phyloP scores from a whole-genome alignment of 2,113 vertebrate species.

The Notothenia coriiceps region DNA sequence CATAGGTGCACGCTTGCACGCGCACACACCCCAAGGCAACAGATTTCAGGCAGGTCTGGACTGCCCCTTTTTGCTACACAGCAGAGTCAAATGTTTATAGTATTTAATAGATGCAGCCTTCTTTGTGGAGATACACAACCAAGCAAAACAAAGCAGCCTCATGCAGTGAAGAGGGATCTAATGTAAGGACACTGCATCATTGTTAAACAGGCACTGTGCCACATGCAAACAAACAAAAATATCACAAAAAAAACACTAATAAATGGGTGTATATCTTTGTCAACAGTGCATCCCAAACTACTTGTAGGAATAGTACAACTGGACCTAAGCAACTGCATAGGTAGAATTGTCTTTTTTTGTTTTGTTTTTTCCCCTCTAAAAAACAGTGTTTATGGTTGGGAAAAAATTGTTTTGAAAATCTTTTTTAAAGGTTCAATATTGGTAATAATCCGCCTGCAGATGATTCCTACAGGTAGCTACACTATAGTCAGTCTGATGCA shows the following conservation, averaged over 20 bases:
- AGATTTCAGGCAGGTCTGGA: conserved; percentile 81
- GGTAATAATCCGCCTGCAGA: not conserved
- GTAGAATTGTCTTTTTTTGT: not conserved
- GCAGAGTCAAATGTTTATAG: conserved; percentile 63
- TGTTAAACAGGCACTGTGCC: conserved; percentile 3
- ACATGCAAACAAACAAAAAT: not conserved
- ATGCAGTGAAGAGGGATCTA: not conserved
- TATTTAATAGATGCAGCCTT: conserved; percentile 53
- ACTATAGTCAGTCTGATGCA: conserved; percentile 14
- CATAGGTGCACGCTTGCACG: conserved; percentile 57
- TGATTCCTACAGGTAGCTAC: conserved; percentile 43
- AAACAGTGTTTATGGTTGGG: not conserved
- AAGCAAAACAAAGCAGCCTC: conserved; percentile 24
- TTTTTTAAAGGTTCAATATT: not conserved
- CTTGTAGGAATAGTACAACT: not conserved
- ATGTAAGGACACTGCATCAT: not conserved
- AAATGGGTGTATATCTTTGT: conserved; percentile 5
- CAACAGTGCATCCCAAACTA: not conserved
- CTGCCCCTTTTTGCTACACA: conserved; percentile 55
- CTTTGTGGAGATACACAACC: conserved; percentile 21
- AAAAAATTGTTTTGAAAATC: not conserved
- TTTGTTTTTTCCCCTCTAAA: not conserved
- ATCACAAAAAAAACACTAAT: not conserved
- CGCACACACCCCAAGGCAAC: conserved; percentile 67
- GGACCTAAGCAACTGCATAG: not conserved